A percentile compares a stretch with the other conserved stretches of the same genome.
These are phyloP conservation scores for Glandiceps talaboti DNA, from an alignment of 53 echinoderm and acorn worm genomes.

Conservation along the genomic window DNA sequence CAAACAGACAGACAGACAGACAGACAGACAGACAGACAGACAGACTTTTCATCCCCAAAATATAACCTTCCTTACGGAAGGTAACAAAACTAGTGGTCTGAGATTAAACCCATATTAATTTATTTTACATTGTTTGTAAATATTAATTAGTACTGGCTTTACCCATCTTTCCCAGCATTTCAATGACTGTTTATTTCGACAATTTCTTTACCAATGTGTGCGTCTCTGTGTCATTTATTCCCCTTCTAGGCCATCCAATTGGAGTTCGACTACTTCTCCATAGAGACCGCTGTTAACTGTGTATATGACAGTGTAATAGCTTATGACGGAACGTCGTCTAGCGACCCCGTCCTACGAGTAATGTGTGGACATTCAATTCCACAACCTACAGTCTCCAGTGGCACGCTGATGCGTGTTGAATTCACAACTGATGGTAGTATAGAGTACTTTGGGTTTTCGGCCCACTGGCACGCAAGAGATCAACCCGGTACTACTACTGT, in stretches of 20 bases:
- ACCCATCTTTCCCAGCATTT: no score
- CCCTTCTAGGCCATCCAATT: not conserved
- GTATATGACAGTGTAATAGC: not conserved
- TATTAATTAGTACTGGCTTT: no score
- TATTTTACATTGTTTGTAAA: no score
- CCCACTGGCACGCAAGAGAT: not conserved
- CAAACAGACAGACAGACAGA: no score
- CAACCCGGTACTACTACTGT: not conserved
- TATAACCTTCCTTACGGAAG: no score
- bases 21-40: no score
- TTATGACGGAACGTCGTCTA: not conserved
- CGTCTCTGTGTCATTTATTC: no score
- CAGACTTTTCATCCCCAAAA: no score
- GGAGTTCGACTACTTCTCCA: not conserved
- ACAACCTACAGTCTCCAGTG: not conserved
- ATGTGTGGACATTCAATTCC: not conserved
- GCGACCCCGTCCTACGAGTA: not conserved
- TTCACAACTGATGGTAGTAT: not conserved
- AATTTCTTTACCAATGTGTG: no score
- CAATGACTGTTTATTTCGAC: no score
- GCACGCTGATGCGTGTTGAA: not conserved
- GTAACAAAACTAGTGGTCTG: no score
- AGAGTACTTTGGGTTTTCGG: not conserved
- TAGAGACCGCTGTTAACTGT: not conserved
- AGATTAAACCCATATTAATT: no score